Conservation (phyloP, 2,113 vertebrate genomes). For the Columba livia region DNA sequence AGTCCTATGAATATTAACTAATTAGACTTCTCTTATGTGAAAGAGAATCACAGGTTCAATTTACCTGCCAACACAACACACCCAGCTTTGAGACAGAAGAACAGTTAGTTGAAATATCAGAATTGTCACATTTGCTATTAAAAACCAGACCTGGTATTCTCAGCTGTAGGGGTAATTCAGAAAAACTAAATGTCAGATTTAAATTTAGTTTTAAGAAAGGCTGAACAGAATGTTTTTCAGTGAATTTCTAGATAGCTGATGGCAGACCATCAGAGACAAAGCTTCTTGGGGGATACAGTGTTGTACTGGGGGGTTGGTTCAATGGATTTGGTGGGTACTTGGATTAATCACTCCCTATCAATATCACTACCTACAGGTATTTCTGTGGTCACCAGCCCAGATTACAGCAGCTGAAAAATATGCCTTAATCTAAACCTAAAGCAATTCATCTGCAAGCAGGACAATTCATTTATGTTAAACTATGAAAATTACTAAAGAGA, state of each 20-base stretch:
- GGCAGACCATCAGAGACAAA: neutral
- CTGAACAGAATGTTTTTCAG: neutral
- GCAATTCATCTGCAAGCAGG: neutral
- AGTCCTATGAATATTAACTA: neutral
- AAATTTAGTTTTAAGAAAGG: neutral
- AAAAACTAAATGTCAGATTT: neutral
- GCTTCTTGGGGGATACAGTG: neutral
- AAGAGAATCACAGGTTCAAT: slow-evolving; percentile 8
- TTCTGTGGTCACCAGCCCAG: neutral
- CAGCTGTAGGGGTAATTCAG: neutral
- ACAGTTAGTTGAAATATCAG: neutral
- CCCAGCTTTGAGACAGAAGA: neutral
- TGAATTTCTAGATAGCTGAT: neutral
- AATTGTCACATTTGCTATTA: neutral
- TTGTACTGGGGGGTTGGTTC: neutral
- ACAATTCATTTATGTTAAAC: neutral
- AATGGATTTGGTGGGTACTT: neutral
- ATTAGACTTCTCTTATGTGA: neutral
- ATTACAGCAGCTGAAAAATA: neutral
- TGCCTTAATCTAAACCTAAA: neutral
- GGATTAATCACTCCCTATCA: neutral
- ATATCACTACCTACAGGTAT: neutral
- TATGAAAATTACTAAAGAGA: neutral
- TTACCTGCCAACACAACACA: neutral
- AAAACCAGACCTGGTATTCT: neutral